Conservation (phyloP, 2,888 invertebrate species). For the Craniophora ligustri region DNA sequence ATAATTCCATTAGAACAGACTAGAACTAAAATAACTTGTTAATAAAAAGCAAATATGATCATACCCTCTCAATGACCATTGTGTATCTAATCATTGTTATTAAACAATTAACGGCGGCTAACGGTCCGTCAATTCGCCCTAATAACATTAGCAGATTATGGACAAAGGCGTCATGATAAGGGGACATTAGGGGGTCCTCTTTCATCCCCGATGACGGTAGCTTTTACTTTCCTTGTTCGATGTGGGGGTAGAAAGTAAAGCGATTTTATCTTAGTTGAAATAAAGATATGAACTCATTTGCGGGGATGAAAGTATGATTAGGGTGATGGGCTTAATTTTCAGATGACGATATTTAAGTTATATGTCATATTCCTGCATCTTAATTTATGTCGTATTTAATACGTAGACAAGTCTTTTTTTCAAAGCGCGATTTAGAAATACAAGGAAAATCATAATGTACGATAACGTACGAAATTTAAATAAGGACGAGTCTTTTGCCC, state of each 20-base stretch:
- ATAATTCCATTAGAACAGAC: too few species aligned
- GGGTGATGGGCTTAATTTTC: not conserved
- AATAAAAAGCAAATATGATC: constrained; percentile 7
- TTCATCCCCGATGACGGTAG: constrained; percentile 41
- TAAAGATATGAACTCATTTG: constrained; percentile 18
- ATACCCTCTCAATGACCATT: constrained; percentile 3
- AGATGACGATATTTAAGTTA: too few species aligned
- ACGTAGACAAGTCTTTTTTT: too few species aligned
- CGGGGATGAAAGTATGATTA: not conserved
- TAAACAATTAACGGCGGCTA: constrained; percentile 51
- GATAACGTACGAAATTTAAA: too few species aligned
- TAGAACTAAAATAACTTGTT: too few species aligned
- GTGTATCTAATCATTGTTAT: constrained; percentile 43
- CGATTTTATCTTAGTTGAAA: constrained; percentile 38
- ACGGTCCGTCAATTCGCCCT: constrained; percentile 46
- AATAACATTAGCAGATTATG: constrained; percentile 52
- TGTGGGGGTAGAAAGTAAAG: constrained; percentile 38
- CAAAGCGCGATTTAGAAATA: too few species aligned
- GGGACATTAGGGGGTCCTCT: constrained; percentile 41
- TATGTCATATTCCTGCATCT: too few species aligned
- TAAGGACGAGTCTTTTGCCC: too few species aligned
- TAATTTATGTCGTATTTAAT: too few species aligned
- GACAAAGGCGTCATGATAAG: constrained; percentile 49
- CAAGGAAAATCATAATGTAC: too few species aligned
- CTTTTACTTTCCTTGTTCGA: constrained; percentile 40